A percentile compares a stretch with the other conserved stretches of the same genome.
These are phyloP conservation scores for Crocallis elinguaria DNA, from an alignment of 2,888 invertebrate genomes.

Conservation along the genomic window DNA sequence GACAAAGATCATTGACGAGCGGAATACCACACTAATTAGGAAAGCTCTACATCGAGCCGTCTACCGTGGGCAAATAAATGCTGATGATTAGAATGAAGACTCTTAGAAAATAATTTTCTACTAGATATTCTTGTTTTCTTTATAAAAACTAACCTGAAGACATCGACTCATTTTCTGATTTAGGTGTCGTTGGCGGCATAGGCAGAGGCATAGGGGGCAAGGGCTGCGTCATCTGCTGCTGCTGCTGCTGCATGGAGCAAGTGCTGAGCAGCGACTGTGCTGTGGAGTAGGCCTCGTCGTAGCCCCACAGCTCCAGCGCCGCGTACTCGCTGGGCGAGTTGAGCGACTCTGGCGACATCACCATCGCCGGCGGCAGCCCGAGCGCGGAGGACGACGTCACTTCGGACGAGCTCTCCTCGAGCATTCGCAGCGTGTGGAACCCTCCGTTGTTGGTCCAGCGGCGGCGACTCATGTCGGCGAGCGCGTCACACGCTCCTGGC, in stretches of 20 bases:
- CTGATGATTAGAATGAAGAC: too few relatives aligned
- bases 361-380: conserved; percentile 88
- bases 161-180: conserved; percentile 83
- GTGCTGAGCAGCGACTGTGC: conserved; percentile 75
- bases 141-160: conserved; percentile 82
- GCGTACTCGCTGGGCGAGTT: conserved; percentile 89
- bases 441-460: conserved; percentile 91
- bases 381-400: conserved; percentile 91
- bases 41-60: too few relatives aligned
- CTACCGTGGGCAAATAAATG: too few relatives aligned
- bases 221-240: conserved; percentile 72
- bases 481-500: conserved; percentile 75
- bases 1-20: too few relatives aligned
- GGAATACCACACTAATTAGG: too few relatives aligned
- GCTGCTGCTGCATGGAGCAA: conserved; percentile 79
- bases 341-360: conserved; percentile 91
- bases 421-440: conserved; percentile 86
- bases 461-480: conserved; percentile 89
- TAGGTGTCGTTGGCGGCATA: conserved; percentile 80
- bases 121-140: too few relatives aligned
- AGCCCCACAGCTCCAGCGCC: conserved; percentile 93
- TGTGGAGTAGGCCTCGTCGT: conserved; percentile 82
- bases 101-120: too few relatives aligned
- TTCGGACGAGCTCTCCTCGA: conserved; percentile 90
- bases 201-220: conserved; percentile 81